Conservation (phyloP, 2,888 invertebrate species). For the Cantharis flavilabris region DNA sequence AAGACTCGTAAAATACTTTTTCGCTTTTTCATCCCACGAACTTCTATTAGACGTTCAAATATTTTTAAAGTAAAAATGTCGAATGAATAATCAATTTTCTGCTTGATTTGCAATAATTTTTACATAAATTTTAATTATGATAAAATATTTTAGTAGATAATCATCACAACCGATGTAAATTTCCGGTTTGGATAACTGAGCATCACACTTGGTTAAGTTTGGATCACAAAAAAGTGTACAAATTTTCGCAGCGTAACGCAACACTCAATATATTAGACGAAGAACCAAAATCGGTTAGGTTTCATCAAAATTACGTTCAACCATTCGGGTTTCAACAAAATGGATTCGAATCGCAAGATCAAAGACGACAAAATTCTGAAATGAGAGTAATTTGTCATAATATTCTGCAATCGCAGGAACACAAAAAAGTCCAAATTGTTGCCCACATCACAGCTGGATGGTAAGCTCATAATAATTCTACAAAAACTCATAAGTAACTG, state of each 20-base stretch:
- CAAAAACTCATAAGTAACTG: neutral
- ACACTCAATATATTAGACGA: conserved; percentile 61
- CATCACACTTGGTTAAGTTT: conserved; percentile 82
- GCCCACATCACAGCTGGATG: conserved; percentile 80
- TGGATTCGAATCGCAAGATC: conserved; percentile 51
- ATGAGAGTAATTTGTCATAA: conserved; percentile 67
- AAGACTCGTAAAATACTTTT: neutral
- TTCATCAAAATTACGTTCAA: conserved; percentile 46
- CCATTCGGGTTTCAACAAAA: conserved; percentile 47
- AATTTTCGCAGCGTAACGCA: conserved; percentile 74
- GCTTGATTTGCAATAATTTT: neutral
- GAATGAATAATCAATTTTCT: neutral
- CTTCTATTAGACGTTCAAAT: neutral
- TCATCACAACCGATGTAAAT: conserved; percentile 76
- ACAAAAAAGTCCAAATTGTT: conserved; percentile 68
- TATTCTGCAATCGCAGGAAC: conserved; percentile 62
- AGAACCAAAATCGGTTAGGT: conserved; percentile 41
- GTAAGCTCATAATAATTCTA: conserved; percentile 56
- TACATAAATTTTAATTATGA: neutral
- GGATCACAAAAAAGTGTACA: conserved; percentile 73
- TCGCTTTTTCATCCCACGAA: neutral
- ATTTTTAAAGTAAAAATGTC: neutral
- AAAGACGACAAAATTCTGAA: conserved; percentile 54
- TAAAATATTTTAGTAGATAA: conserved; percentile 65
- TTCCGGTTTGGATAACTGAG: conserved; percentile 77